Evolutionary conservation across 2,888 invertebrate species (phyloP), one percentile per base, ranked within the genome.

Genomic region (Ochropleura plecta): DNA sequence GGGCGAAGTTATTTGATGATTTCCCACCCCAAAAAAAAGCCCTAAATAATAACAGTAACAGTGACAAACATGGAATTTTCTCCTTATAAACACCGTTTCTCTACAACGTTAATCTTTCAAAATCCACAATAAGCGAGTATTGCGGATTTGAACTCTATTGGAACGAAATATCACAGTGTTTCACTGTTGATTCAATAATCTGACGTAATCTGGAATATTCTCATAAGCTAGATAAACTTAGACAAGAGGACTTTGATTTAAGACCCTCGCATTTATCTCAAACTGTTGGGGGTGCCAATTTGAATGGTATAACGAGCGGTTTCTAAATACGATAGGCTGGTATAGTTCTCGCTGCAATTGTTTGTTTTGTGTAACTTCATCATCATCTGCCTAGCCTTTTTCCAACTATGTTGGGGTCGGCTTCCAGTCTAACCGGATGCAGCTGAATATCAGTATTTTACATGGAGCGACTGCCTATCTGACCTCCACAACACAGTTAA

Each of bases 171-270:
- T 76, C 14, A 42, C 63, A 30, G 46, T 76, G 66, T 66, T 67
- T 51, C 30, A 60, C 53, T 55, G 66, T 80, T 72, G 62, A 69
- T 81, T 66, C 73, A 65, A 78, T 80, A 80, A 83, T 83, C 75
- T 62, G 51, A 55, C 49, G 69, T 76, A 76, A 83, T 73, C 81
- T 62, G 30, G 3, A 76, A 81, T 64, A 76, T 65, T 73, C 66
- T 62, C 67, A 30, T 55, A 78, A 72, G 71, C 73, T 67, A 64
- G 60, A 74, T 55, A 59, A 71, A 69, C 65, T 73, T 65, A 67
- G 30, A 49, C 42, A 71, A 66, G 64, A 40, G 49, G 46, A 64
- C 40, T 78, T 69, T 72, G 69, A 78, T 67, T 76, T 76, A 74
- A 76, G 57, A 66, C 44, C n/a, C 46, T 40, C 48, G 46, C 42